phyloP scores from a whole-genome alignment of 1,140 invertebrate species.

The Hylaeus anthracinus region DNA sequence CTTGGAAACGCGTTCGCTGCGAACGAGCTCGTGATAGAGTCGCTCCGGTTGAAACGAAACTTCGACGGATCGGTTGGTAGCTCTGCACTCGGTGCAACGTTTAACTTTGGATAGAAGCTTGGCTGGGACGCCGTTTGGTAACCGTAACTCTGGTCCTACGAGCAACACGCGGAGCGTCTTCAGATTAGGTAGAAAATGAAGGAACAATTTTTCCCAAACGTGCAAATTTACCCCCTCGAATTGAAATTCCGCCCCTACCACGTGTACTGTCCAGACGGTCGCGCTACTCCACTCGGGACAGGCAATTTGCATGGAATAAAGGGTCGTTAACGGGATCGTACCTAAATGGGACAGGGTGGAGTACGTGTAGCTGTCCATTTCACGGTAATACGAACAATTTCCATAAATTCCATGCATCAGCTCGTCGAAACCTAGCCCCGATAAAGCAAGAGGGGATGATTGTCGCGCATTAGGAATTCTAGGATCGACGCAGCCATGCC shows the following conservation, averaged over 20 bases:
- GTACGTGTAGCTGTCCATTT: constrained; percentile 84
- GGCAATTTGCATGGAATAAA: constrained; percentile 82
- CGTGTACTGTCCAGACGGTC: constrained; percentile 79
- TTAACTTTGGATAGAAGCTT: constrained; percentile 80
- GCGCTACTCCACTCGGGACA: constrained; percentile 65
- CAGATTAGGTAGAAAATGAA: constrained; percentile 84
- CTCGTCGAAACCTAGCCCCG: constrained; percentile 78
- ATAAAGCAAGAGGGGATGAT: constrained; percentile 62
- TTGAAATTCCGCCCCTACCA: constrained; percentile 86
- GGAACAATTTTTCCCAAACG: constrained; percentile 87
- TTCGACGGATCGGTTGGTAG: constrained; percentile 75
- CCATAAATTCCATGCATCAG: constrained; percentile 80
- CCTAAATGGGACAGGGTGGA: constrained; percentile 84
- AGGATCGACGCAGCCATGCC: constrained; percentile 82
- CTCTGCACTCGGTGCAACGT: constrained; percentile 80
- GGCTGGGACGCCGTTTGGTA: constrained; percentile 80
- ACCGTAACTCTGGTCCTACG: constrained; percentile 84
- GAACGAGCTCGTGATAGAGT: constrained; percentile 83
- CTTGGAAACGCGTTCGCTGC: constrained; percentile 71
- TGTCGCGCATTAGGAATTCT: constrained; percentile 79
- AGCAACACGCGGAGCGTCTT: constrained; percentile 83
- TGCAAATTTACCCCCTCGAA: constrained; percentile 85
- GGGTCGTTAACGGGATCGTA: constrained; percentile 84
- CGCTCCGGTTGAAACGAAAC: constrained; percentile 82
- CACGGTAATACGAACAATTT: constrained; percentile 75